Conservation (phyloP, 2,113 vertebrate species). For the Prietella phreatophila region DNA sequence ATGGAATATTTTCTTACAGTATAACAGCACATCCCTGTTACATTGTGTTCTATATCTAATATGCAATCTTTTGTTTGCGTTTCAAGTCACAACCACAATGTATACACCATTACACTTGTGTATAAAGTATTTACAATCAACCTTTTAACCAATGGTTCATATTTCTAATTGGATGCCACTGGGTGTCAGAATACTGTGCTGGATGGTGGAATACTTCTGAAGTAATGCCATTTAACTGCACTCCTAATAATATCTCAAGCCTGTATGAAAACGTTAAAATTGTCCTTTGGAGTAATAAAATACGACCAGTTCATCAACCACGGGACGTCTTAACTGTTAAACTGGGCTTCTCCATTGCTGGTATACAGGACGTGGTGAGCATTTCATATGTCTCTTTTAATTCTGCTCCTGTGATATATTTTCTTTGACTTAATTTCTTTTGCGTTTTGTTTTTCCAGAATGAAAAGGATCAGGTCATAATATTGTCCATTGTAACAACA, state of each 20-base stretch:
- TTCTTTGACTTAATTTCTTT: background rate
- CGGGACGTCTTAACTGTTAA: background rate
- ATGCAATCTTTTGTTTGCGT: background rate
- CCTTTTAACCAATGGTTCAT: background rate
- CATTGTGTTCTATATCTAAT: too few relatives aligned
- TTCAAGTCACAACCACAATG: too few relatives aligned
- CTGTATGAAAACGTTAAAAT: background rate
- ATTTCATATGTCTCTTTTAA: background rate
- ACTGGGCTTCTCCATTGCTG: background rate
- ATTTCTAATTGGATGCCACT: background rate
- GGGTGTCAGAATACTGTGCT: background rate
- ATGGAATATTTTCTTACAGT: background rate
- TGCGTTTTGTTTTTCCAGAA: slow-evolving; percentile 18
- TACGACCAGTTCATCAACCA: background rate
- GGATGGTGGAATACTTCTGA: background rate
- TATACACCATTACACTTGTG: too few relatives aligned
- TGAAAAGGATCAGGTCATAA: background rate
- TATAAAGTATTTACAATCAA: too few relatives aligned
- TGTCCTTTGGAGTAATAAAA: background rate
- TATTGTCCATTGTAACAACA: background rate
- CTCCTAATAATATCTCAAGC: background rate
- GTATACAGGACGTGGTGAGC: slow-evolving; percentile 5
- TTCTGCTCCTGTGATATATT: background rate
- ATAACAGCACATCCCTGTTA: too few relatives aligned
- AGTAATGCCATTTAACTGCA: background rate